phyloP scores from a whole-genome alignment of 2,888 invertebrate species.

The Sphaerophoria rueppellii region DNA sequence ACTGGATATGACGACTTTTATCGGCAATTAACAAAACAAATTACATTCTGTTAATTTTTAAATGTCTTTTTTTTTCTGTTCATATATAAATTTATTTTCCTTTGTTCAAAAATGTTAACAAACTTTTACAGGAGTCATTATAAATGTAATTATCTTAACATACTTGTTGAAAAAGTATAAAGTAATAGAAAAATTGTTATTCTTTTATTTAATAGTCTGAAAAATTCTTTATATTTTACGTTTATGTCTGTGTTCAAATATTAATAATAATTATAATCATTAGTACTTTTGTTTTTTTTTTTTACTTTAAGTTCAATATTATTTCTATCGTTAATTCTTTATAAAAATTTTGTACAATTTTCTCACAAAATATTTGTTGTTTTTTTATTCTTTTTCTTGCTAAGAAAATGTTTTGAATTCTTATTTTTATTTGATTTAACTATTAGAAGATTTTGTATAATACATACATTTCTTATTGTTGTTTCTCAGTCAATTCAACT shows the following conservation, averaged over 20 bases:
- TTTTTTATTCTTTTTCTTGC: conserved; percentile 1
- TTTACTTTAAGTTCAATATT: conserved; percentile 3
- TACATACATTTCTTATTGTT: conserved; percentile 45
- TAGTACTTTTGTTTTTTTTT: not conserved
- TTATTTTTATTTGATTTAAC: conserved; percentile 53
- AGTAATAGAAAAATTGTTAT: conserved; percentile 7
- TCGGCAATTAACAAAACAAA: not conserved
- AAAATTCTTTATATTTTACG: no score
- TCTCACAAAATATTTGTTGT: conserved; percentile 63
- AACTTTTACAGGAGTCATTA: conserved; percentile 59
- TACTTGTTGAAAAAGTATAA: not conserved
- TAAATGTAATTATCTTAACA: not conserved
- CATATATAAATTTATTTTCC: conserved; percentile 16
- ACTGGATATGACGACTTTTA: no score
- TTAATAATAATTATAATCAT: no score
- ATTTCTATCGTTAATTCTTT: conserved; percentile 6
- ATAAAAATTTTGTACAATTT: conserved; percentile 66
- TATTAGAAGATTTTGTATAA: conserved; percentile 57
- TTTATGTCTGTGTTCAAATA: no score
- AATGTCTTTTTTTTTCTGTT: conserved; percentile 24
- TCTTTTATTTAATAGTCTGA: no score
- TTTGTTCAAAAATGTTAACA: conserved; percentile 65
- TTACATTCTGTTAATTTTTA: conserved; percentile 38
- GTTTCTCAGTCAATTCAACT: conserved; percentile 62
- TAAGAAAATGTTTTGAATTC: conserved; percentile 31